Percentiles rank a stretch among this genome's conserved stretches.
These are phyloP conservation scores for Picathartes gymnocephalus DNA, from an alignment of 2,113 vertebrate genomes.

Conservation along the genomic window DNA sequence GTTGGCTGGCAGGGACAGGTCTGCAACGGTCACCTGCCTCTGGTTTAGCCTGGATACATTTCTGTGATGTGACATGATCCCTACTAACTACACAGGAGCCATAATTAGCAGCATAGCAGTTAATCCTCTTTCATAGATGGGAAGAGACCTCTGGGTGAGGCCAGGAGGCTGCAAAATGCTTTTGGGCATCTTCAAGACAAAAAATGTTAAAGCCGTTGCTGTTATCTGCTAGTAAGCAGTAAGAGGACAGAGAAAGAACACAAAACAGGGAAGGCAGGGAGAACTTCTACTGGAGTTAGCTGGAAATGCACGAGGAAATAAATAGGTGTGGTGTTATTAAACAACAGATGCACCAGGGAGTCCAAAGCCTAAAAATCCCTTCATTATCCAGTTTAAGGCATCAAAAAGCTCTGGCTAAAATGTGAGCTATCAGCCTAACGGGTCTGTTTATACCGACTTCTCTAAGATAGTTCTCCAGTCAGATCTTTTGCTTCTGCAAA, in stretches of 20 bases:
- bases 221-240: not conserved
- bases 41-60: not conserved
- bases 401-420: conserved; percentile 2
- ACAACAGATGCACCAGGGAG: not conserved
- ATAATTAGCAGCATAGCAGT: not conserved
- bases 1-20: not conserved
- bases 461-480: conserved; percentile 33
- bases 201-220: not conserved
- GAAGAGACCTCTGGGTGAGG: not conserved
- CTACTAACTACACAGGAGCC: not conserved
- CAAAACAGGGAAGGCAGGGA: not conserved
- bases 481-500: conserved; percentile 18
- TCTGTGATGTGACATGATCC: not conserved
- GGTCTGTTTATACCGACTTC: conserved; percentile 27
- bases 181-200: not conserved
- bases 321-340: not conserved
- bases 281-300: not conserved
- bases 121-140: not conserved
- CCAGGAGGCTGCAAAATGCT: not conserved
- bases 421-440: not conserved
- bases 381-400: not conserved
- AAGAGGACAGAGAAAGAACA: not conserved
- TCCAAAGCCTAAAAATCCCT: not conserved
- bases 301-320: not conserved
- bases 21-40: rapidly evolving